Percentiles rank a stretch among this genome's conserved stretches.
Conservation (phyloP, 2,797 vertebrate genomes). For the Aphelocoma californica region DNA sequence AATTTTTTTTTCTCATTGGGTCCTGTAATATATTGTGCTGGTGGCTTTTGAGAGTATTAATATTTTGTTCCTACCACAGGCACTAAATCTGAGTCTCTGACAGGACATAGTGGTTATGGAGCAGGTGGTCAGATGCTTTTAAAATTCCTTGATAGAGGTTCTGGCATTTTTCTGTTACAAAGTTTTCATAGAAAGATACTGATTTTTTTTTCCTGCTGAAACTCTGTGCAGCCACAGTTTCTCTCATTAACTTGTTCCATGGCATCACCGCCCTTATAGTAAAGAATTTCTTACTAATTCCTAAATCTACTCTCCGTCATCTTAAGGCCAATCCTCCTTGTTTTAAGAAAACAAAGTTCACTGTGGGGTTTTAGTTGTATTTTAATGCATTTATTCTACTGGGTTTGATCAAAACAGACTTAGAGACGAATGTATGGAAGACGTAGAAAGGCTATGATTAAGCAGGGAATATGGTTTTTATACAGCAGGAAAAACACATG, state of each 20-base stretch:
- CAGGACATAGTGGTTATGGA: background rate
- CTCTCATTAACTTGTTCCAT: background rate
- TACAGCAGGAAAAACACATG: background rate
- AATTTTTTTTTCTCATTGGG: background rate
- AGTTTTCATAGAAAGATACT: background rate
- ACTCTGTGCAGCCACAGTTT: background rate
- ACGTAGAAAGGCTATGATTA: background rate
- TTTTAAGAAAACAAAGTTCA: background rate
- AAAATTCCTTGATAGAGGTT: background rate
- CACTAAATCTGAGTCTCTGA: background rate
- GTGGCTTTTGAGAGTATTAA: background rate
- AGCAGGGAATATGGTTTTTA: background rate
- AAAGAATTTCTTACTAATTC: background rate
- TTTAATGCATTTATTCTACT: slow-evolving; percentile 5
- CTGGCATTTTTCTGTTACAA: background rate
- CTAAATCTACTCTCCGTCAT: background rate
- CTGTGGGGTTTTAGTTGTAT: background rate
- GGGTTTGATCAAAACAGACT: slow-evolving; percentile 16
- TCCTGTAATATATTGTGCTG: background rate
- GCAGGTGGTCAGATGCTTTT: background rate
- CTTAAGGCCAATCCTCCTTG: background rate
- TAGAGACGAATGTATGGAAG: background rate
- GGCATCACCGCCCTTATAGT: background rate
- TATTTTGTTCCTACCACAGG: background rate
- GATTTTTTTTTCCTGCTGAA: background rate